Evolutionary conservation across 2,888 invertebrate genomes (phyloP), one percentile per base, ranked within the genome.

Genomic region (Euplexia lucipara): DNA sequence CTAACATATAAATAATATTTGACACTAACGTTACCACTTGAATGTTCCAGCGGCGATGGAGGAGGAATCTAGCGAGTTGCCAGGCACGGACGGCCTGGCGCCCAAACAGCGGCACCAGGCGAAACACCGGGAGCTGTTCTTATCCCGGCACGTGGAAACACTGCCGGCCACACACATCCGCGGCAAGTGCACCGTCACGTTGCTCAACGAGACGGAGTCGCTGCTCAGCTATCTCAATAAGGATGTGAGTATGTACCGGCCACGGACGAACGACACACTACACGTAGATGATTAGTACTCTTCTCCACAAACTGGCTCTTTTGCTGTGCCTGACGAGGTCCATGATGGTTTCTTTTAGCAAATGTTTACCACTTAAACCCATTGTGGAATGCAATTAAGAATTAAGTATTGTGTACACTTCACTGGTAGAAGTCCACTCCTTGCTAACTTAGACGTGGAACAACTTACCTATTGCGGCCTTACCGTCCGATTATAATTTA

Each of bases 191-290:
- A 98, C 98, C 84, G 99, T 99, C 86, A 99, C 99, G 83, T 96
- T 99, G 86, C 97, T 99, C 95, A 99, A 99, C 96, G 99, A 99
- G 96, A 99, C 99, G 65, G 99, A 99, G 96, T 98, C 99, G 83
- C 96, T 99, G 88, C 96, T 97, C 91, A 98, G 98, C 93, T 99
- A 99, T 96, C 97, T 99, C 91, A 98, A 98, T 96, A 99, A 98
- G 96, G 98, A 98, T 95, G 98, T 98, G 96, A 96, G 97, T 96
- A 95, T 96, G 95, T 95, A 95, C 94, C 93, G 85, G 80, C 75
- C 80, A 70, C 73, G 76, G 75, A 70, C 61, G 70, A 78, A 49
- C 35, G 42, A 64, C 57, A 64, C 62, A 45, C 47, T 22, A 39
- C 37, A n/a, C n/a, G n/a, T n/a, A n/a, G n/a, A n/a, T n/a, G n/a